A percentile compares a stretch with the other conserved stretches of the same genome.
phyloP scores from a whole-genome alignment of 1,140 invertebrate species.

The Sweltsa coloradensis region DNA sequence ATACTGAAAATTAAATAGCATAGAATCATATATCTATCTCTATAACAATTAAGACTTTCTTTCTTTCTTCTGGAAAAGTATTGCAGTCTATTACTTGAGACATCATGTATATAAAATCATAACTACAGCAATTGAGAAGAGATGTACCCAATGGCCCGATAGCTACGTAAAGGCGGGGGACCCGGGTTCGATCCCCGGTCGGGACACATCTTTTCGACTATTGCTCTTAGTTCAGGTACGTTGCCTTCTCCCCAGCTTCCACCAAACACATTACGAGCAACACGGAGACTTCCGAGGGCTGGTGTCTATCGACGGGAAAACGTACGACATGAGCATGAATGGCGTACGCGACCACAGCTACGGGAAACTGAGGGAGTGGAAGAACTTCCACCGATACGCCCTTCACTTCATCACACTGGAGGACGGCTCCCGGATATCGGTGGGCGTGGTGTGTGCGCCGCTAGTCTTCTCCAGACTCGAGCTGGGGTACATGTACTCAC shows the following conservation, averaged over 20 bases:
- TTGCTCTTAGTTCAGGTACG: no score
- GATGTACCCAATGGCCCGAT: no score
- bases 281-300: constrained; percentile 40
- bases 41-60: no score
- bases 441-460: constrained; percentile 51
- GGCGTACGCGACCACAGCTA: constrained; percentile 47
- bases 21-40: no score
- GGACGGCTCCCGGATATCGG: constrained; percentile 48
- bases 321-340: constrained; percentile 33
- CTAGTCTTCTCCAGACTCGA: constrained; percentile 46
- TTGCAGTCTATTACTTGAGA: no score
- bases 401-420: constrained; percentile 50
- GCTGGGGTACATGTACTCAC: constrained; percentile 49
- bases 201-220: no score
- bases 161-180: no score
- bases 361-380: constrained; percentile 49
- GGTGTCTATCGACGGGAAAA: constrained; percentile 35
- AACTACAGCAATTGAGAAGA: no score
- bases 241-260: constrained; percentile 19
- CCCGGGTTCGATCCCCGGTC: no score
- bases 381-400: constrained; percentile 49
- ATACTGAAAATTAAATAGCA: no score
- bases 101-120: no score
- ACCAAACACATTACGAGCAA: constrained; percentile 64
- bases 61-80: no score